phyloP scores from a whole-genome alignment of 2,113 vertebrate genomes.

The Prochilodus magdalenae region DNA sequence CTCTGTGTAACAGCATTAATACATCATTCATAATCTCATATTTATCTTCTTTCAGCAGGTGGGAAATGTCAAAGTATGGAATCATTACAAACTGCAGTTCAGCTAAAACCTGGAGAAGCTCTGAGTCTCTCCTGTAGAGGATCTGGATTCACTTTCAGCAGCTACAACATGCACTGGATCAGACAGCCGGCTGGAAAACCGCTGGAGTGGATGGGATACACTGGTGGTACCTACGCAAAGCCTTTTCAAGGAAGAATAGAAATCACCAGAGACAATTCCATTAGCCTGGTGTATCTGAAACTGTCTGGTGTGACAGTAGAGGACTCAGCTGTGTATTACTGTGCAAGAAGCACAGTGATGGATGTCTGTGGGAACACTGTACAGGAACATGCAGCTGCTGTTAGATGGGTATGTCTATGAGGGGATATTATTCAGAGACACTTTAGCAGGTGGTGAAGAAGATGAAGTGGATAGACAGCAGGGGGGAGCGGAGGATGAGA shows the following conservation, averaged over 20 bases:
- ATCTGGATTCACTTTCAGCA: slow-evolving; percentile 15
- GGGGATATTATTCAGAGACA: neutral
- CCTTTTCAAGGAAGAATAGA: slow-evolving; percentile 48
- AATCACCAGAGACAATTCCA: slow-evolving; percentile 41
- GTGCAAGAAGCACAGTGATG: slow-evolving; percentile 6
- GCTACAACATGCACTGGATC: slow-evolving; percentile 38
- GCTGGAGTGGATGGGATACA: slow-evolving; percentile 58
- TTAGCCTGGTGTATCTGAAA: slow-evolving; percentile 46
- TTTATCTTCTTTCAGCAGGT: neutral
- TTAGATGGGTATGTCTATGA: neutral
- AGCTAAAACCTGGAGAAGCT: slow-evolving; percentile 15
- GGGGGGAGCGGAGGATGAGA: slow-evolving; percentile 29
- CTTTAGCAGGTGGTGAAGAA: neutral
- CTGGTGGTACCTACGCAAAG: neutral
- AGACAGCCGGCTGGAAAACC: slow-evolving; percentile 56
- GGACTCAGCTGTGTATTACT: slow-evolving; percentile 46
- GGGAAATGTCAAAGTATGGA: slow-evolving; percentile 1
- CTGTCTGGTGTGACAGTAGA: slow-evolving; percentile 32
- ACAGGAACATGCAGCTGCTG: neutral
- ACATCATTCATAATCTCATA: neutral
- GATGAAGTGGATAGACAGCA: neutral
- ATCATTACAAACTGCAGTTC: neutral
- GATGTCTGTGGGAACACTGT: slow-evolving; percentile 30
- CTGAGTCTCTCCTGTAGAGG: slow-evolving; percentile 35
- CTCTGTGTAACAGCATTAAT: neutral